Evolutionary conservation across 2,888 invertebrate genomes (phyloP).

Genomic region (Hipparchia semele): DNA sequence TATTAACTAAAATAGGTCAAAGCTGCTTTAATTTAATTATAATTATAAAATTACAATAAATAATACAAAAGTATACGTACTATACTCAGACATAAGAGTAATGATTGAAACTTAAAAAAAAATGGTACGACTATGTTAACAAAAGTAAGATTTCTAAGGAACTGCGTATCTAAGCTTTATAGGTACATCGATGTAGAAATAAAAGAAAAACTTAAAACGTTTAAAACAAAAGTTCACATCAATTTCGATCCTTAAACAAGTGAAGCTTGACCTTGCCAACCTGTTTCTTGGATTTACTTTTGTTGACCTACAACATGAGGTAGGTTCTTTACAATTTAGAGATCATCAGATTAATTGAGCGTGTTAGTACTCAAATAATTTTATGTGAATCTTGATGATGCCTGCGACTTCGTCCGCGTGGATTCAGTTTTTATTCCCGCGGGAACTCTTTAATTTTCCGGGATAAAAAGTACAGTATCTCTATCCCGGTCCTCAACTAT

Average conservation of each 20-base stretch:
- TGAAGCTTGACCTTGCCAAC: constrained; percentile 33
- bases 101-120: no score
- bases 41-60: no score
- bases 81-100: no score
- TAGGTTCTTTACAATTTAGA: constrained; percentile 10
- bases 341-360: constrained; percentile 31
- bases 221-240: constrained; percentile 24
- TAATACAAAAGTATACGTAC: no score
- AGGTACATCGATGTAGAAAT: background rate
- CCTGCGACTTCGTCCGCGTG: no score
- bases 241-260: constrained; percentile 7
- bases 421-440: no score
- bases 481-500: no score
- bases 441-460: no score
- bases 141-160: background rate
- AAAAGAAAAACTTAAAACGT: constrained; percentile 13
- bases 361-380: constrained; percentile 13
- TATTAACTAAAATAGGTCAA: no score
- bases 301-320: constrained; percentile 29
- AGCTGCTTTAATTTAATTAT: no score
- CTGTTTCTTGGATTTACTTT: constrained; percentile 19
- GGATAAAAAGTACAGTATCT: no score
- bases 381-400: background rate
- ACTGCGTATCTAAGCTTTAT: background rate
- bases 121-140: no score